Evolutionary conservation across 2,888 invertebrate species (phyloP), one percentile per base, ranked within the genome.

Genomic region (Agonopterix arenella): DNA sequence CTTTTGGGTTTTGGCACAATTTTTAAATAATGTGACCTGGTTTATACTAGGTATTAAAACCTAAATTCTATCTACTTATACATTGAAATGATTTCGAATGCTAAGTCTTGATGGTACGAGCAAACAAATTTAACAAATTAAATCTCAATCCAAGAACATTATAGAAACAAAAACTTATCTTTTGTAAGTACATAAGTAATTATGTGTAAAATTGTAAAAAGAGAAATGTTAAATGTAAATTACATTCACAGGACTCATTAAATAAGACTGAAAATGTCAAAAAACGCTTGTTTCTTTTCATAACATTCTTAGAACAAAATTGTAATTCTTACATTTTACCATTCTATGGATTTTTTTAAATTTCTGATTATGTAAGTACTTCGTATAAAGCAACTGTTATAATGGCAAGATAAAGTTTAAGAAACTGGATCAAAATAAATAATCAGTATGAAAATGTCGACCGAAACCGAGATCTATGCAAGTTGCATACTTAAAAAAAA

Each of bases 1-100:
- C 81, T 86, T 88, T 84, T 82, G 85, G 83, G 86, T 84, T 89
- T 88, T 89, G 89, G 88, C 88, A 89, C 89, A 88, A 85, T 80
- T 83, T 80, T 80, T 83, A 81, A 86, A 84, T 80, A 83, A 85
- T 89, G 88, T 89, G 88, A 76, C 89, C 84, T 80, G 84, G 77
- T 84, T 79, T 80, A 85, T 73, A 76, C 80, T 81, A 78, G 85
- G 84, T 80, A 80, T 68, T 83, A 80, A 77, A 84, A 84, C 84
- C 85, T 84, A 83, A 76, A 72, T 60, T 73, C 82, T 84, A 84
- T 64, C 75, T 81, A 83, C 82, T 75, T 80, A 77, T 70, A 80
- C 74, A 74, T 79, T 74, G 73, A 76, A 74, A 72, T 53, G 64
- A 62, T 67, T 63, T 72, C 67, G 66, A 77, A 79, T 73, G 75